Base-by-base conservation (phyloP, 2,113 vertebrate species). In the Orthonyx spaldingii region DNA sequence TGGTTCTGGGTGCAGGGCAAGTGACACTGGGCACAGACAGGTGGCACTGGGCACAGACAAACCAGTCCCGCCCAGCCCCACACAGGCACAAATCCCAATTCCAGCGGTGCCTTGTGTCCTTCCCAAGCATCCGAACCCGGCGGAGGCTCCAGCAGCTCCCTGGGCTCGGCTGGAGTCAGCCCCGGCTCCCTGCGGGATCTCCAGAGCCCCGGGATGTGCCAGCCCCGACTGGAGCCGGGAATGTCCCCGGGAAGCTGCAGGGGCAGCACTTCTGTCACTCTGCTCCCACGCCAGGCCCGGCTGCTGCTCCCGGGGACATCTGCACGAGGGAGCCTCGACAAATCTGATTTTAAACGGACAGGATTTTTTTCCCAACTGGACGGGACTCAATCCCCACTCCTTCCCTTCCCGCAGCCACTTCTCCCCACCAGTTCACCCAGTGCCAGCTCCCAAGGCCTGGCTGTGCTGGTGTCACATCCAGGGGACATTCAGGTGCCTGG, bases 11-110 rank as follows among this genome's bases (percentile, higher is more conserved):
- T 4, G 2, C 66, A 12, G 6, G 65, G 65, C 65, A 37, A 49
- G 46, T 13, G n/a, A 28, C 10, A 3, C 68, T 30, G 35, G 68
- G 28, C 28, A 32, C 35, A 17, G 53, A 7, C 18, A 12, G 5
- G 61, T 33, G 63, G 2, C 30, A 37, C 42, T 0, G 21, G 49
- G 75, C 8, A 6, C 52, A 23, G 37, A 16, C 19, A 21, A n/a
- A 64, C 50, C 4, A 23, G 30, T 12, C 52, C 44, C 17, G 13
- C 63, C 47, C 2, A 5, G 46, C 32, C 3, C 2, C 0, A 7
- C 53, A 1, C 0, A 1, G 35, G n/a, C 13, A 10, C 53, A 24
- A 8, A 41, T 16, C 32, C 35, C 39, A 12, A 9, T 1, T 1
- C 27, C 64, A 13, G 87, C 66, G 0, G 2, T 13, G 24, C 52